Conservation (phyloP, 2,113 vertebrate species). For the Pterophyllum scalare region DNA sequence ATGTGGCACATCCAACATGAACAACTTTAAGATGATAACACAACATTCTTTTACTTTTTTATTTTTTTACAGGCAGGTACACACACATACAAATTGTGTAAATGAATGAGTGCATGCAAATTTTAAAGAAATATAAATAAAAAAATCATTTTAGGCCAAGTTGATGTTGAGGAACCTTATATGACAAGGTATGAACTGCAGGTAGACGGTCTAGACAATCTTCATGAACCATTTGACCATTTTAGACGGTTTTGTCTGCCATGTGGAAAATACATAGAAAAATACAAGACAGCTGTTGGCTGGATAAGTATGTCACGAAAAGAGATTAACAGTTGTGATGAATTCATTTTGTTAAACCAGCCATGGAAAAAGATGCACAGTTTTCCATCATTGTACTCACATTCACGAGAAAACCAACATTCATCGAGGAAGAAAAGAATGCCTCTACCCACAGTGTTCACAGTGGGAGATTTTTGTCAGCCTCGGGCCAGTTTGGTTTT, state of each 20-base stretch:
- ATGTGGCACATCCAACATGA: not conserved
- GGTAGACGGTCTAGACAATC: no score
- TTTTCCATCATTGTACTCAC: not conserved
- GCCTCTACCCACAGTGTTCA: not conserved
- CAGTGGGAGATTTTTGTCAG: conserved; percentile 20
- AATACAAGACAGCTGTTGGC: not conserved
- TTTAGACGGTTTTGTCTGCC: not conserved
- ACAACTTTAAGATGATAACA: not conserved
- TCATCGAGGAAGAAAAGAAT: not conserved
- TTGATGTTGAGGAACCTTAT: not conserved
- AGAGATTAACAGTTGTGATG: not conserved
- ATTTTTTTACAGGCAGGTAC: not conserved
- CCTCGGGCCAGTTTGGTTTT: conserved; percentile 17
- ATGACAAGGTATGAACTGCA: not conserved
- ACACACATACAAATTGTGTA: not conserved
- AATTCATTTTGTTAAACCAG: not conserved
- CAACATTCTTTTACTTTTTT: no score
- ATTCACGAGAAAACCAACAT: not conserved
- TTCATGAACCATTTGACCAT: no score
- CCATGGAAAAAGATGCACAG: not conserved
- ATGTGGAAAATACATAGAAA: not conserved
- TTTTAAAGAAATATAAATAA: not conserved
- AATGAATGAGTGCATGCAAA: not conserved
- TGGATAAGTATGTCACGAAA: not conserved
- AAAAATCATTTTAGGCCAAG: not conserved